Base-by-base conservation (phyloP, 2,797 vertebrate species). In the Sebastes miniatus region DNA sequence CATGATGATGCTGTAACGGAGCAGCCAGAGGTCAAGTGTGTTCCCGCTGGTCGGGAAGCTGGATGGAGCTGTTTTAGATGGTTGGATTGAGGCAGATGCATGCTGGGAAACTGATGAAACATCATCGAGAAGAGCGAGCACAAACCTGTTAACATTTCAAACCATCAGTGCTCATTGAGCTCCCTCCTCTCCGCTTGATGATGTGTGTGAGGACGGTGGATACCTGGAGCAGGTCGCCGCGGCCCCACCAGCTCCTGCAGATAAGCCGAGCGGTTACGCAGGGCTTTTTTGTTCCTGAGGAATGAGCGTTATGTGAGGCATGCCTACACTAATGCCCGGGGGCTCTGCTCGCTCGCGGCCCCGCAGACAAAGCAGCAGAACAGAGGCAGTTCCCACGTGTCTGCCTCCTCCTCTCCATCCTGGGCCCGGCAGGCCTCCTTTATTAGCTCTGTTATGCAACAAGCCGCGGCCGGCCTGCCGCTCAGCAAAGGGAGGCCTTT, bases 221-320 rank as follows among this genome's bases (percentile, higher is more conserved):
- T 29, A 61, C 79, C 72, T 81, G 29, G 11, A 79, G 78, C 70
- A 47, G 70, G 64, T 70, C 8, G 39, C 62, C 34, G 64, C 50
- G 43, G 75, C 77, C 71, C 76, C 43, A 75, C 81, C 84, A 77
- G 73, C 87, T 82, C 73, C 79, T 66, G 83, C 83, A 86, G 91
- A 91, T 89, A 88, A 93, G 84, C 78, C 9, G 27, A 66, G 61
- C 77, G 57, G 71, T 74, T 90, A 89, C 87, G 81, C 81, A 73
- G 81, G 80, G 54, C 81, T 93, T 90, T 94, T 95, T 90, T 95
- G 92, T 92, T 87, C 66, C 93, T 93, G 89, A 93, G 96, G 95
- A 96, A 96, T 96, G 96, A 96, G 94, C 86, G 93, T 95, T 94
- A 96, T 95, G 95, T 89, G 65, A 94, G 92, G 95, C 94, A 97